Conservation (phyloP, 2,797 vertebrate species). For the Danio tinwini region DNA sequence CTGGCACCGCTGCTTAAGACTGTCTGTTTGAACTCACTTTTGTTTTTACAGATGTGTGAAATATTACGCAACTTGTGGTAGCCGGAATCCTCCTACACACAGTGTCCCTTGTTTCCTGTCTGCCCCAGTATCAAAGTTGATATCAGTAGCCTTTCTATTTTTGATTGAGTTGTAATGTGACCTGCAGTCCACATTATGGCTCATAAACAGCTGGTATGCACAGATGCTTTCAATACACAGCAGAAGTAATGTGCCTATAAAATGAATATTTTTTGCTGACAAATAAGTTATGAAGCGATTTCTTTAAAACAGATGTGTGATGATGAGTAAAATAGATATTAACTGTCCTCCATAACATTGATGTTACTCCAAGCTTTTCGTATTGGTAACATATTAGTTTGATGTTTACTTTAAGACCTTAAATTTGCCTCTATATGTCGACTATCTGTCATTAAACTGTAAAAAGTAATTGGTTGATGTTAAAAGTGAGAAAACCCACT, state of each 20-base stretch:
- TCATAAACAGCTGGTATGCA: conserved; percentile 8
- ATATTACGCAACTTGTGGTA: conserved; percentile 67
- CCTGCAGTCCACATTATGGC: conserved; percentile 1
- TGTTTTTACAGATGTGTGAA: conserved; percentile 82
- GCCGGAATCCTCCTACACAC: conserved; percentile 23
- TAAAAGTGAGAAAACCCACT: too few relatives aligned
- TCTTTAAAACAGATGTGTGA: neutral
- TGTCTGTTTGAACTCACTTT: conserved; percentile 72
- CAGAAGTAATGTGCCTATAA: neutral
- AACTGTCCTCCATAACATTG: neutral
- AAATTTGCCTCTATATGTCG: too few relatives aligned
- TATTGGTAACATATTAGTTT: too few relatives aligned
- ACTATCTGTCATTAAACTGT: too few relatives aligned
- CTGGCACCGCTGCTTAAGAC: conserved; percentile 63
- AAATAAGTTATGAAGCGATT: neutral
- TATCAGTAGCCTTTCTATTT: neutral
- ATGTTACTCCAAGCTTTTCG: neutral
- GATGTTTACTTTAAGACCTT: too few relatives aligned
- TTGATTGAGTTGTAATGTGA: conserved; percentile 10
- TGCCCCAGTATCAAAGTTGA: conserved; percentile 16
- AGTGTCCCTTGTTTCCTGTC: conserved; percentile 2
- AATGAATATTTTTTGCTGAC: neutral
- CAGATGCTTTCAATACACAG: conserved; percentile 6
- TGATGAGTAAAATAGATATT: neutral
- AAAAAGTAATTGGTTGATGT: too few relatives aligned